phyloP scores from a whole-genome alignment of 2,888 invertebrate genomes.

The Metalampra italica region DNA sequence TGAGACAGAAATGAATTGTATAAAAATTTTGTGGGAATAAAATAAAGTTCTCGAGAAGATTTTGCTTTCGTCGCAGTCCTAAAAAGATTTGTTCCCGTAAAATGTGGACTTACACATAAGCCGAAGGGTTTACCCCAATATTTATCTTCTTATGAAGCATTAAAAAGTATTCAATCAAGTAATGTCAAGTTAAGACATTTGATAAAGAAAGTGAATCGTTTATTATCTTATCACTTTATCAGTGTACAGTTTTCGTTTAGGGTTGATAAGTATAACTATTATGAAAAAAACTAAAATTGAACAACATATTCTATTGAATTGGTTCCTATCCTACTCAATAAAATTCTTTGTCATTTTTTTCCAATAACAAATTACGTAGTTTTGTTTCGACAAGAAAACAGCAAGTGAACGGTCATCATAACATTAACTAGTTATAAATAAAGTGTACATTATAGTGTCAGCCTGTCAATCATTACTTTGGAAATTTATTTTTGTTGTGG shows the following conservation, averaged over 20 bases:
- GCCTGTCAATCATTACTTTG: background rate
- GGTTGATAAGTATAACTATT: too few species aligned
- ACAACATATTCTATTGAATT: too few species aligned
- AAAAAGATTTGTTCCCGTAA: slow-evolving; percentile 57
- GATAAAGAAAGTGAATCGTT: background rate
- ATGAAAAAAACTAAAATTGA: too few species aligned
- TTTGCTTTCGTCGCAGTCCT: slow-evolving; percentile 57
- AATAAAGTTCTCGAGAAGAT: slow-evolving; percentile 61
- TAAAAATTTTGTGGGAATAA: slow-evolving; percentile 68
- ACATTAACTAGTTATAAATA: too few species aligned
- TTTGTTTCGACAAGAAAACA: too few species aligned
- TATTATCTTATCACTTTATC: too few species aligned
- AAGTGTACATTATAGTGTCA: too few species aligned
- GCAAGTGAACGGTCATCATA: too few species aligned
- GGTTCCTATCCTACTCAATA: too few species aligned
- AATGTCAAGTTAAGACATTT: background rate
- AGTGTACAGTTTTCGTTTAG: too few species aligned
- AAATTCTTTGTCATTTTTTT: too few species aligned
- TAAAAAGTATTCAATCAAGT: background rate
- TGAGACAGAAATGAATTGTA: slow-evolving; percentile 69
- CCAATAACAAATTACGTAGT: too few species aligned
- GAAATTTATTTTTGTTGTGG: background rate
- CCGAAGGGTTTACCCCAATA: slow-evolving; percentile 27
- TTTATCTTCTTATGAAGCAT: slow-evolving; percentile 19
- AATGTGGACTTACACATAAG: slow-evolving; percentile 35